Evolutionary conservation across 1,140 invertebrate genomes (phyloP), one percentile per base, ranked within the genome.

Genomic region (Papilio dardanus): DNA sequence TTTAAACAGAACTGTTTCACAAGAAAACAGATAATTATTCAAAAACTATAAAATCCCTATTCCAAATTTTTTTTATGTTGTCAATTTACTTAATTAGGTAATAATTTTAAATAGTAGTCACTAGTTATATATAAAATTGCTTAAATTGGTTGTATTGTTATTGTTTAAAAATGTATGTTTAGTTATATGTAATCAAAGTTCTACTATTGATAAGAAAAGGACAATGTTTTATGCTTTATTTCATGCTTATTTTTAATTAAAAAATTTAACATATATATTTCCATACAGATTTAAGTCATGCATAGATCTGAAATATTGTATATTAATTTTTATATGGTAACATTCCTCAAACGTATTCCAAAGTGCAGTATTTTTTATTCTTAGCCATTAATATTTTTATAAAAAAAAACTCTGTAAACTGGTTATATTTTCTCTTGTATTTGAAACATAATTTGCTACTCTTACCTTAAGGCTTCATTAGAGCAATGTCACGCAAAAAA

Each of bases 11-110:
- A 86, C 88, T 76, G 35, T 88, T 76, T 93, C 91, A 19, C 91
- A 93, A 83, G 91, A 93, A 82, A 92, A 89, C 74, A 93, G 91
- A 83, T 93, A 87, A 93, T 87, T 74, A 12, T 35, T 50, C n/a
- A 42, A 31, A 42, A n/a, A 31, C 14, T 67, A 21, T 8, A 28
- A 65, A 74, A 46, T 66, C 16, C 50, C 54, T 28, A 24, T 58
- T 24, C 50, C 21, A 28, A 19, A 46, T 16, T 71, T 71, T 14
- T 33, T 73, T 54, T 58, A 35, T 24, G 8, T 71, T 71, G 40
- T 73, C 71, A 73, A 35, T 73, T 73, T 30, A 58, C 46, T 73
- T 73, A 73, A 71, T 71, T 71, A 71, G 68, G 16, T 30, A 62
- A 62, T 62, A 58, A 28, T 62, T 58, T 62, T 5, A 62, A 46